Evolutionary conservation across 1,140 invertebrate genomes (phyloP), one percentile per base, ranked within the genome.

Genomic region (Drosophila subobscura): DNA sequence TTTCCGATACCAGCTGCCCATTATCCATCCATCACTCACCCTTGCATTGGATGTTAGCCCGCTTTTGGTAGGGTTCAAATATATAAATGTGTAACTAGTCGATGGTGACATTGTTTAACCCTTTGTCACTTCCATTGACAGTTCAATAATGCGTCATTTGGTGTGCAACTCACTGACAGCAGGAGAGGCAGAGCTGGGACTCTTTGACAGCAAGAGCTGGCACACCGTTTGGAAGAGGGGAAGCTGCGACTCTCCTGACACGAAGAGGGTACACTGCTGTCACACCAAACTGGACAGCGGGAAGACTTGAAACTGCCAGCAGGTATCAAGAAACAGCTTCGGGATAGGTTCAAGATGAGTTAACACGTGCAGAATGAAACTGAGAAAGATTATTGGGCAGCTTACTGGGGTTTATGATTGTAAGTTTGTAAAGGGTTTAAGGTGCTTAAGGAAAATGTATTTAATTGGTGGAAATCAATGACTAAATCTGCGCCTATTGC

Each of bases 131-230:
- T 78, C 71, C 83, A 86, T 88, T 86, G 81, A 86, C 81, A 86
- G 83, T 86, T 86, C 83, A 88, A 88, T 86, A 86, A 86, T 88
- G 81, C 75, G 74, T 83, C 81, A 86, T 86, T 88, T 81, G 83
- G 67, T 49, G 16, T 20, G 16, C 16, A 20, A 20, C 16, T 20
- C 16, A 20, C 16, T 20, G 16, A 20, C 16, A 20, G 16, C 16
- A 20, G 16, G 16, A 20, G 16, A 20, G 16, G 16, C n/a, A n/a
- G 16, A 20, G 16, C 0, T 20, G 16, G 16, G 16, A 20, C 16
- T 20, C 16, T 20, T 20, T 20, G 16, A 20, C 16, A 20, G 16
- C 16, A 20, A 20, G 16, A 20, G 16, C 16, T 20, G 16, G 16
- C 0, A 20, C 16, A 20, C 16, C 16, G 16, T 20, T 20, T 20